Evolutionary conservation across 2,888 invertebrate genomes (phyloP).

Genomic region (Anagyrus pseudococci): DNA sequence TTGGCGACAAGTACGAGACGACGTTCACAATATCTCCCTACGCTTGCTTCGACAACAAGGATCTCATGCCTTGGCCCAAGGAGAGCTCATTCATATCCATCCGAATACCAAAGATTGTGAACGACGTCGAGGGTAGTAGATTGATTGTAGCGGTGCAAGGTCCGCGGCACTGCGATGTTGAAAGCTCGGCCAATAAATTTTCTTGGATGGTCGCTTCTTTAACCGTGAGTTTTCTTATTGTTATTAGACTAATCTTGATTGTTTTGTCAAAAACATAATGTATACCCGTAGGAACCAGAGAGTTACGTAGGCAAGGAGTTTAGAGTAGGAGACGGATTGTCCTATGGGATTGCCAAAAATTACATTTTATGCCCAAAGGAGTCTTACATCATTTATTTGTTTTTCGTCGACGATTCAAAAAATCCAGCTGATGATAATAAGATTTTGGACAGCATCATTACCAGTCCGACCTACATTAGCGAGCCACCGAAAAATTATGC

Average conservation of each 20-base stretch:
- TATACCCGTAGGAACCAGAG: slow-evolving; percentile 31
- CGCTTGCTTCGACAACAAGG: slow-evolving; percentile 24
- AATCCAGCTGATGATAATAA: slow-evolving; percentile 8
- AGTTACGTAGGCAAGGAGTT: slow-evolving; percentile 35
- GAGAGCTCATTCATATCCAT: slow-evolving; percentile 39
- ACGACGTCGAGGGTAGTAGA: slow-evolving; percentile 39
- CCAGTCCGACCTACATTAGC: slow-evolving; percentile 35
- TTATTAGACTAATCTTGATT: neutral
- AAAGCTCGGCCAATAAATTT: neutral
- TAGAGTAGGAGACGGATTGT: slow-evolving; percentile 42
- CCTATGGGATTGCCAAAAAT: slow-evolving; percentile 36
- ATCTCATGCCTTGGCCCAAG: slow-evolving; percentile 16
- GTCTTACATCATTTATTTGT: slow-evolving; percentile 38
- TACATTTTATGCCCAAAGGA: slow-evolving; percentile 40
- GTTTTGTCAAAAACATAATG: neutral
- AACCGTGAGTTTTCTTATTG: neutral
- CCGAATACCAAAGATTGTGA: slow-evolving; percentile 41
- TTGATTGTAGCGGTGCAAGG: slow-evolving; percentile 42
- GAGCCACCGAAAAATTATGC: slow-evolving; percentile 22
- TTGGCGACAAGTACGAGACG: neutral
- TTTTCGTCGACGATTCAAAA: slow-evolving; percentile 29
- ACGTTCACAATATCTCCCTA: too few relatives aligned
- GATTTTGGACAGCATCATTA: slow-evolving; percentile 32
- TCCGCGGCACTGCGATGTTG: slow-evolving; percentile 15
- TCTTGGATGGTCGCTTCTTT: slow-evolving; percentile 25